Evolutionary conservation across 2,113 vertebrate species (phyloP).

Genomic region (Psammodynastes pulverulentus): DNA sequence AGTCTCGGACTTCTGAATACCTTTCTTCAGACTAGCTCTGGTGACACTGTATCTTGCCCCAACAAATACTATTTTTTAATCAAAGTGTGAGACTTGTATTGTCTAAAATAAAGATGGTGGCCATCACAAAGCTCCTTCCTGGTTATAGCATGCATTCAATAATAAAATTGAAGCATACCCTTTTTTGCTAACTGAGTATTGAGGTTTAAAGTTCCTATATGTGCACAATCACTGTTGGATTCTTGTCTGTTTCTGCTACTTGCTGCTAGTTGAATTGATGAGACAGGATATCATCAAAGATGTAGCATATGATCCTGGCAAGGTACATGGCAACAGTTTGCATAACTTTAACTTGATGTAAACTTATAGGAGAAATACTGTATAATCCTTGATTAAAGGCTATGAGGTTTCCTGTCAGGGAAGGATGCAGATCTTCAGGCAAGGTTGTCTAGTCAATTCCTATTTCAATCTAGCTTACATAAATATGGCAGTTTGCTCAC

Average conservation of each 20-base stretch:
- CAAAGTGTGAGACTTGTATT: background rate
- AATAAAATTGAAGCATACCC: background rate
- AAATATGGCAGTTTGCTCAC: background rate
- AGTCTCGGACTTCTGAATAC: too few relatives aligned
- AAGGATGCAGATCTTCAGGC: background rate
- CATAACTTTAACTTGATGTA: background rate
- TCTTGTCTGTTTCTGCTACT: background rate
- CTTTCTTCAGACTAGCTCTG: too few relatives aligned
- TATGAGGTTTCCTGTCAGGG: background rate
- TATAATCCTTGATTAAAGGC: background rate
- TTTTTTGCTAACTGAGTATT: background rate
- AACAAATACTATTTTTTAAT: background rate
- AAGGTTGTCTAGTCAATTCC: background rate
- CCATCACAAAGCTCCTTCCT: background rate
- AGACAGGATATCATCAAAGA: background rate
- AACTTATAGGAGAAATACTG: background rate
- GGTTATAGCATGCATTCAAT: background rate
- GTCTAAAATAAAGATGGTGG: background rate
- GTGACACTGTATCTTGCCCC: too few relatives aligned
- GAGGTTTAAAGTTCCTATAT: background rate
- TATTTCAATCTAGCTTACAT: background rate
- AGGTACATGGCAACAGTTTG: background rate
- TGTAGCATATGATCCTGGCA: background rate
- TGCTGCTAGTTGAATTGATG: background rate
- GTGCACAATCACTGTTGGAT: background rate